Evolutionary conservation across 2,797 vertebrate genomes (phyloP).

Genomic region (Syncerus caffer): DNA sequence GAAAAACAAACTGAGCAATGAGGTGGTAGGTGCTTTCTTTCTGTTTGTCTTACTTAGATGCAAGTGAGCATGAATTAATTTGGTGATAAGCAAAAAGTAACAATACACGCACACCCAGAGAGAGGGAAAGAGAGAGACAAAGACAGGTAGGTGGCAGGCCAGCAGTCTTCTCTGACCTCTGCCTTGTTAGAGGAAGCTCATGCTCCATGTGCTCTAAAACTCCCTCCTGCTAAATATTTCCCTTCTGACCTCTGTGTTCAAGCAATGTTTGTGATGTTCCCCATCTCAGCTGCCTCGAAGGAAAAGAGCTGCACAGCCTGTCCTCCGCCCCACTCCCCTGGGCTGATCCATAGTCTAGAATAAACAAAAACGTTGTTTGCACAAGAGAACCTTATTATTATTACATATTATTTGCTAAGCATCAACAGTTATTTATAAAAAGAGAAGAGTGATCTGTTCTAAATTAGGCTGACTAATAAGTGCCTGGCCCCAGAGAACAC

Average conservation of each 20-base stretch:
- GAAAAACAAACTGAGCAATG: background rate
- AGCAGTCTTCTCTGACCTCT: background rate
- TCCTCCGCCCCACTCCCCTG: fast-evolving
- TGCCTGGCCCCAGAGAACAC: slow-evolving; percentile 13
- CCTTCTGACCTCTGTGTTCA: background rate
- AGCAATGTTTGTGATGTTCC: background rate
- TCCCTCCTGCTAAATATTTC: background rate
- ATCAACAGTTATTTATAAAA: slow-evolving; percentile 52
- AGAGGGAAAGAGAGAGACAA: background rate
- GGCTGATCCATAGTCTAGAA: slow-evolving; percentile 42
- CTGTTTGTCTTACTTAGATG: background rate
- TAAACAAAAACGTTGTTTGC: slow-evolving; percentile 54
- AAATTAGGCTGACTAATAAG: slow-evolving; percentile 36
- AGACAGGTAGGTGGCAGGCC: background rate
- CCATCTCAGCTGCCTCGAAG: background rate
- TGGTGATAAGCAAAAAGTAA: background rate
- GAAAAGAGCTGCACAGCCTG: background rate
- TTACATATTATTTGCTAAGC: slow-evolving; percentile 26
- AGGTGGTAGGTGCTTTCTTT: background rate
- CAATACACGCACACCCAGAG: background rate
- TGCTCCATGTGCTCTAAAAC: no score
- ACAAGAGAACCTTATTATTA: slow-evolving; percentile 49
- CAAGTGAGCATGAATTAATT: background rate
- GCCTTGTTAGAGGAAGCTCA: background rate
- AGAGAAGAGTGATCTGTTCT: background rate